Evolutionary conservation across 2,797 vertebrate species (phyloP).

Genomic region (Falco novaeseelandiae): DNA sequence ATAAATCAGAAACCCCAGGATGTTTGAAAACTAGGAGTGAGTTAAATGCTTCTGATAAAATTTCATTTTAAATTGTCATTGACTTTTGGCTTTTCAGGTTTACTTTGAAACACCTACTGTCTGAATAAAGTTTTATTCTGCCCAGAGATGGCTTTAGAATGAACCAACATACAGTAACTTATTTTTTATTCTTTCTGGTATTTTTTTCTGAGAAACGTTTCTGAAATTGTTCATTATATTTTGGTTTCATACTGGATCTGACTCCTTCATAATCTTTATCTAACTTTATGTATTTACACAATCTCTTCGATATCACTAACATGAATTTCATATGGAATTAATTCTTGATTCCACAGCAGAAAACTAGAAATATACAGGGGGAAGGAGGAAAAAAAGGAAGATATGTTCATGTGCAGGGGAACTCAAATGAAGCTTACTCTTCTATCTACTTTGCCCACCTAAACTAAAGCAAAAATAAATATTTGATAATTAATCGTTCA

Average conservation of each 20-base stretch:
- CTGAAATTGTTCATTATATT: neutral
- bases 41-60: neutral
- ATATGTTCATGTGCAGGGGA: neutral
- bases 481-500: conserved; percentile 32
- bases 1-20: neutral
- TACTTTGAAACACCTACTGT: neutral
- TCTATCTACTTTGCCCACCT: conserved; percentile 5
- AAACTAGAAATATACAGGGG: neutral
- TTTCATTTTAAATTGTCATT: neutral
- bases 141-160: neutral
- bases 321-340: neutral
- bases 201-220: neutral
- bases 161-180: neutral
- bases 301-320: neutral
- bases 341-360: neutral
- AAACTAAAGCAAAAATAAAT: conserved; percentile 42
- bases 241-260: neutral
- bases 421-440: neutral
- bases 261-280: neutral
- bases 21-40: neutral
- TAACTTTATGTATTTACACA: neutral
- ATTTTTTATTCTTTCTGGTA: neutral
- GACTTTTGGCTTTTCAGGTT: neutral
- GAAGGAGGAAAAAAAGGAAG: neutral
- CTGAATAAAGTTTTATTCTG: neutral